Evolutionary conservation across 1,140 invertebrate genomes (phyloP).

Genomic region (Chelonus insularis): DNA sequence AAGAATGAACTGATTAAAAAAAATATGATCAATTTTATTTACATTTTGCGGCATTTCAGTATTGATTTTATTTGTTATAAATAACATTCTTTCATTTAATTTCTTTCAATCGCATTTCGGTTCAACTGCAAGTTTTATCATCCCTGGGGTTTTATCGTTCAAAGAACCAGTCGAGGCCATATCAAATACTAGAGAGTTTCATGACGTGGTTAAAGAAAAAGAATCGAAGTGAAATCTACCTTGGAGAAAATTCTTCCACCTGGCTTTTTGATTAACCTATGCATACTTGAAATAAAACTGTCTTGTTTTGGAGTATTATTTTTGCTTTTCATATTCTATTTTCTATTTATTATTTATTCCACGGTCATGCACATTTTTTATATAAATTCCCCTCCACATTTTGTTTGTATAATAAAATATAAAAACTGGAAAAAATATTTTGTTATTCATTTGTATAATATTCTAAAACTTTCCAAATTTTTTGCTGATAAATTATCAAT

Average conservation of each 20-base stretch:
- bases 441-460: too few relatives aligned
- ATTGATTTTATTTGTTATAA: not conserved
- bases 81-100: not conserved
- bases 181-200: not conserved
- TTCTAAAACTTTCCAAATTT: too few relatives aligned
- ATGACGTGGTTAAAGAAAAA: constrained; percentile 3
- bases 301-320: constrained; percentile 7
- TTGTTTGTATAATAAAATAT: too few relatives aligned
- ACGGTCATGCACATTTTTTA: too few relatives aligned
- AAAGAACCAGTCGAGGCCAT: not conserved
- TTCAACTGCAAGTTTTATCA: not conserved
- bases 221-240: not conserved
- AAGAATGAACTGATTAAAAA: too few relatives aligned
- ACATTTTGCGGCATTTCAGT: not conserved
- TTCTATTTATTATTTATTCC: too few relatives aligned
- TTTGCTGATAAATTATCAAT: too few relatives aligned
- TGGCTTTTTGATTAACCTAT: constrained; percentile 42
- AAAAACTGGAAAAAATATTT: too few relatives aligned
- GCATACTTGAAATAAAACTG: constrained; percentile 41
- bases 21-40: too few relatives aligned
- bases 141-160: not conserved
- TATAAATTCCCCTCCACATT: too few relatives aligned
- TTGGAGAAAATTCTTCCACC: not conserved
- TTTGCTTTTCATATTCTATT: too few relatives aligned
- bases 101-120: not conserved